Evolutionary conservation across 2,113 vertebrate genomes (phyloP), one percentile per base, ranked within the genome.

Genomic region (Sisor rabdophorus): DNA sequence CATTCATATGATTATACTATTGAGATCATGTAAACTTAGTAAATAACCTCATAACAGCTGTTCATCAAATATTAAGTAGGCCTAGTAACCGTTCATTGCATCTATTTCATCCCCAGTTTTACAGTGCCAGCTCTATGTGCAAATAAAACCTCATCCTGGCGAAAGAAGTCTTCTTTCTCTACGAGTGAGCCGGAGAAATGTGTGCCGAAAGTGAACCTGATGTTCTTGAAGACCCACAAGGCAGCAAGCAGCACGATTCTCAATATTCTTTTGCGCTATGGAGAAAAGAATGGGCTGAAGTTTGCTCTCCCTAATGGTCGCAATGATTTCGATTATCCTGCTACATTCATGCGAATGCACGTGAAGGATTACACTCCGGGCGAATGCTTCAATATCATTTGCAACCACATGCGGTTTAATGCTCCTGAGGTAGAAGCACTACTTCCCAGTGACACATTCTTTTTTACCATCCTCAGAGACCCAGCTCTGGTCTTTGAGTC

Each of bases 211-310:
- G 71, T 86, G 0, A 87, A 98, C 79, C 75, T 98, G 80, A 95
- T 98, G 95, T 99, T 98, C 92, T 89, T 98, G 93, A 99, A 99
- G 90, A 98, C 97, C 0, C 97, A 98, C 87, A 98, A 98, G 91
- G 96, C 96, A 0, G 97, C 93, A 40, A 96, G 97, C 83, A 99
- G 96, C 92, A 98, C 96, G 47, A 79, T 98, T 67, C 93, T 98
- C 82, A 99, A 98, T 90, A 96, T 98, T 83, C 91, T 99, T 22
- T 95, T 98, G 83, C 93, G 97, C 77, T 98, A 95, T 0, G 96
- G 97, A 4, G 93, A 99, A 86, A 97, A 95, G 82, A 92, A 95
- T 20, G 67, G 77, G 30, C 90, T 99, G 58, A 94, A 85, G 71
- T 98, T 98, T 0, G 97, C 96, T 53, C 94, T 98, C 75, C 96